phyloP scores from a whole-genome alignment of 2,113 vertebrate species.

The Athene cunicularia region DNA sequence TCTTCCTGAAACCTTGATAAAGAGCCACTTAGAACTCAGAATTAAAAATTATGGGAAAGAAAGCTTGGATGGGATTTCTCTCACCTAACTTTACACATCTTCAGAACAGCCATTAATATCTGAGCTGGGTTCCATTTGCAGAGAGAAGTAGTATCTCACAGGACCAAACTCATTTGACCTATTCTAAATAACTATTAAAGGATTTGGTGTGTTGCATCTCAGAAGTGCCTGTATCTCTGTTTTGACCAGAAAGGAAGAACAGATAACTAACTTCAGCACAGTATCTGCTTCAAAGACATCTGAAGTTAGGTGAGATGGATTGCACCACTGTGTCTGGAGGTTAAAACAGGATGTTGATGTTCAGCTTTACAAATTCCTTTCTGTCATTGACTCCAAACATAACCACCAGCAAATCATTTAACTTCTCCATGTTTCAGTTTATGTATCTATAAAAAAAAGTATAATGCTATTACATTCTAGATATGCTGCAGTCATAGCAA shows the following conservation, averaged over 20 bases:
- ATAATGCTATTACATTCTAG: background rate
- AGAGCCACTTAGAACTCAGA: slow-evolving; percentile 55
- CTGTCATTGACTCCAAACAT: background rate
- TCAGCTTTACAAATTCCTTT: background rate
- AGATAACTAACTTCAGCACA: background rate
- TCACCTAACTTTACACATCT: background rate
- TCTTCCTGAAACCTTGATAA: slow-evolving; percentile 62
- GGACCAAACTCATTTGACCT: background rate
- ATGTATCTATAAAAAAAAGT: slow-evolving; percentile 30
- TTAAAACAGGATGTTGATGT: background rate
- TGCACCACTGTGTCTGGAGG: background rate
- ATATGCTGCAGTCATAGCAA: background rate
- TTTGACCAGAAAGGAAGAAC: background rate
- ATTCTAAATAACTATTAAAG: background rate
- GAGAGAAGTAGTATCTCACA: background rate
- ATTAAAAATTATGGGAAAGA: slow-evolving; percentile 34
- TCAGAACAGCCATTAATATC: background rate
- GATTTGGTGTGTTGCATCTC: background rate
- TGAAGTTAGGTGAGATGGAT: background rate
- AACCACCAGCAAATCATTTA: slow-evolving; percentile 50
- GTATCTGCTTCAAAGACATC: background rate
- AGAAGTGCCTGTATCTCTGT: background rate
- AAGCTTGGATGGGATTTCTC: background rate
- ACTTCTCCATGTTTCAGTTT: slow-evolving; percentile 37
- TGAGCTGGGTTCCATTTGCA: background rate